Evolutionary conservation across 2,888 invertebrate genomes (phyloP), one percentile per base, ranked within the genome.

Genomic region (Zygaena filipendulae): DNA sequence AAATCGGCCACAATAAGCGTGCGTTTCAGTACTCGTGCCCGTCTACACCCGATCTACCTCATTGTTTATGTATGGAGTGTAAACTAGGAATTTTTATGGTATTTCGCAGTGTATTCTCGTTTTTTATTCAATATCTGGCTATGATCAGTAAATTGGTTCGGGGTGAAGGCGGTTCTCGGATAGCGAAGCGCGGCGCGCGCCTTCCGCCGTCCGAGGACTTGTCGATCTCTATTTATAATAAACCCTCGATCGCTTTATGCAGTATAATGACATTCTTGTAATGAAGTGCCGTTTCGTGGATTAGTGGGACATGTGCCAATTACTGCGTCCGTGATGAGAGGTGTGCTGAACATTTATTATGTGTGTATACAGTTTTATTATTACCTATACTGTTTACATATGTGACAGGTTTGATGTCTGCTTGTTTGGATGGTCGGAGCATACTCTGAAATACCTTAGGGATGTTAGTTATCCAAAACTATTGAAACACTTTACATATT

Each of bases 11-110:
- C 70, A 70, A 64, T 66, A 75, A 74, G 70, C 74, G 74, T 75
- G 75, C 69, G 66, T 67, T 62, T 61, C 57, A 66, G 70, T 67
- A 67, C 63, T 70, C 66, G 62, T 63, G 61, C 66, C 66, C 58
- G 71, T 72, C 71, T 66, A 69, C 75, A 72, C 72, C 72, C 74
- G 74, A 66, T 61, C 67, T 61, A 68, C 69, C 77, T 79, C 79
- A 79, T 79, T 79, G 79, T 79, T 79, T 79, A 79, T 79, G 79
- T 79, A 79, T 77, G 74, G 75, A 69, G 68, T 69, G 61, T 70
- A 67, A 68, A 59, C 63, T 66, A 63, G 68, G 72, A 72, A 66
- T 71, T 75, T 75, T 75, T 69, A 68, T 67, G 59, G 61, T 63
- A 52, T 64, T 62, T 58, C 45, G 54, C 48, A 45, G 51, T 57